Base-by-base conservation (phyloP, 2,888 invertebrate genomes). In the Pollenia amentaria region DNA sequence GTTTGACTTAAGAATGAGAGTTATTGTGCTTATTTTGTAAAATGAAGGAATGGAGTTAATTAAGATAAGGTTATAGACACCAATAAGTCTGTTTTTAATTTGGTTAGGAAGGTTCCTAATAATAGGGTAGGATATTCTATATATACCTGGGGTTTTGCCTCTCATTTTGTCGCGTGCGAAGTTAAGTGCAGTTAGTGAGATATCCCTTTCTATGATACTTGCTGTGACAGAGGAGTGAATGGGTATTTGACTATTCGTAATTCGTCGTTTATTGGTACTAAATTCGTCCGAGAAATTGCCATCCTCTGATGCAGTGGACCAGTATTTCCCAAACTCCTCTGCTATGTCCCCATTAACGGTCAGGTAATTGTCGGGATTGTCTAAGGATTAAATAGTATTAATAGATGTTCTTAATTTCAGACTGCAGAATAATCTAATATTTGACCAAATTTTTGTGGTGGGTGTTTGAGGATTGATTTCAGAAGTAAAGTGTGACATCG, bases 11-110 rank as follows among this genome's bases (percentile, higher is more conserved):
- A 51, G 77, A 21, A 85, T 85, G 0, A 84, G 88, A 38, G 80
- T 85, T 7, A 88, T 62, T 7, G 38, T 51, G 73, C 89, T 88
- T 1, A 64, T 53, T 76, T 88, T 87, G 51, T 85, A 88, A 8
- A 80, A 10, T 72, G 86, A 73, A 9, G 87, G 88, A 7, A 88
- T 88, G 18, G 80, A 55, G 21, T 65, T 69, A 16, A 10, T 18
- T 8, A 16, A 16, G 16, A 16, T 16, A 16, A 14, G 48, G 10
- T n/a, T n/a, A n/a, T n/a, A n/a, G n/a, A n/a, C n/a, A n/a, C n/a
- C n/a, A n/a, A n/a, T n/a, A n/a, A n/a, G n/a, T n/a, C n/a, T n/a
- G n/a, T n/a, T n/a, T n/a, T n/a, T n/a, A n/a, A n/a, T n/a, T n/a
- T n/a, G n/a, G n/a, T n/a, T n/a, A n/a, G n/a, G n/a, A n/a, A 78